Conservation (phyloP, 2,797 vertebrate genomes). For the Meda fulgida region DNA sequence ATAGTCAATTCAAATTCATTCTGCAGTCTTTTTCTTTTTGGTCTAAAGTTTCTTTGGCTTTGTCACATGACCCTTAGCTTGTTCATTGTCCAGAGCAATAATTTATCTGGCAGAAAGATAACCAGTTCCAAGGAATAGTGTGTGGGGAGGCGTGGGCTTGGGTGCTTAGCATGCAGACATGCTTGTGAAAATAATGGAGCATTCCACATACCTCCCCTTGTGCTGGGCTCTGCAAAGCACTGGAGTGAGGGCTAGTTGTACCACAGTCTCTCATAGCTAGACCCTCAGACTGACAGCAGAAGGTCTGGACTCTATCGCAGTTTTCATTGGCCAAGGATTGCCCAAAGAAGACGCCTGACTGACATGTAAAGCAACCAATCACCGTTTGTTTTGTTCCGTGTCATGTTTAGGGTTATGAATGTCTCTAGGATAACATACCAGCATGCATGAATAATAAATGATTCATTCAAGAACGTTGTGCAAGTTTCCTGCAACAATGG, state of each 20-base stretch:
- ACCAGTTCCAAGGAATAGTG: constrained; percentile 74
- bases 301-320: background rate
- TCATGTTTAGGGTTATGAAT: background rate
- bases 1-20: constrained; percentile 40
- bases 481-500: too few species aligned
- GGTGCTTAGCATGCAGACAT: constrained; percentile 65
- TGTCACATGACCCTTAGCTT: constrained; percentile 76
- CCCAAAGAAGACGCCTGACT: background rate
- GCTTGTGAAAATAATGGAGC: constrained; percentile 70
- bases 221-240: constrained; percentile 67
- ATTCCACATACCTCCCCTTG: constrained; percentile 75
- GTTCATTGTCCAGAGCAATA: constrained; percentile 71
- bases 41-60: constrained; percentile 63
- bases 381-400: background rate
- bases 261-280: background rate
- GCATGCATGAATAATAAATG: background rate
- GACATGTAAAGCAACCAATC: background rate
- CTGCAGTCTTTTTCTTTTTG: constrained; percentile 57
- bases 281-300: too few species aligned
- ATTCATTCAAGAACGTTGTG: background rate
- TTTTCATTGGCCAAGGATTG: too few species aligned
- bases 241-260: constrained; percentile 65
- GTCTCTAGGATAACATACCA: too few species aligned
- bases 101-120: constrained; percentile 76
- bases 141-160: constrained; percentile 67